A percentile compares a stretch with the other conserved stretches of the same genome.
Evolutionary conservation across 2,888 invertebrate species (phyloP).

Genomic region (Sicus ferrugineus): DNA sequence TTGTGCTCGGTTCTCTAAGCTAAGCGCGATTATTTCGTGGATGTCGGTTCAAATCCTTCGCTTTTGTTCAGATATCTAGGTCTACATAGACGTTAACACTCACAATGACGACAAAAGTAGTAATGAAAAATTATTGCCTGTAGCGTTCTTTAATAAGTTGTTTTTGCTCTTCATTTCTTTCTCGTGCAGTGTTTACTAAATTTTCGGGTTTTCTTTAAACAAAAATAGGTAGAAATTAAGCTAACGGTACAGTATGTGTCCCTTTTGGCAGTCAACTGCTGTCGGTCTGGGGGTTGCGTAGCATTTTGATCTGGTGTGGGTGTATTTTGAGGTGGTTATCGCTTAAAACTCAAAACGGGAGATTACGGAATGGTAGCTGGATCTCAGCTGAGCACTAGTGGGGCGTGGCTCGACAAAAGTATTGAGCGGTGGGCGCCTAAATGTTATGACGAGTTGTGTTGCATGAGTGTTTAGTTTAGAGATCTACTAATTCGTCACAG

Average conservation of each 20-base stretch:
- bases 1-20: constrained; percentile 28
- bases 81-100: constrained; percentile 53
- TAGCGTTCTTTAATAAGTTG: constrained; percentile 25
- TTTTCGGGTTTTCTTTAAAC: constrained; percentile 14
- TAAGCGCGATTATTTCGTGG: constrained; percentile 35
- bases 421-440: not conserved
- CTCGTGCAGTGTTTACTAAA: not conserved
- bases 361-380: constrained; percentile 7
- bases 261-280: not conserved
- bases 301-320: not conserved
- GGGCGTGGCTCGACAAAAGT: not conserved
- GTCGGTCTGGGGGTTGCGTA: not conserved
- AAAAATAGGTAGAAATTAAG: constrained; percentile 13
- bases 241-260: not conserved
- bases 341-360: constrained; percentile 5
- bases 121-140: constrained; percentile 51
- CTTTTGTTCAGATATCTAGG: constrained; percentile 42
- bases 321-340: not conserved
- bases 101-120: constrained; percentile 55
- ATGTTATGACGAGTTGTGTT: constrained; percentile 6
- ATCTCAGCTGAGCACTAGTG: not conserved
- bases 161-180: not conserved
- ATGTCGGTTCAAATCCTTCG: constrained; percentile 33
- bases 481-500: no score
- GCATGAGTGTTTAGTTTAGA: constrained; percentile 2